Percentiles rank a stretch among this genome's conserved stretches.
Evolutionary conservation across 2,113 vertebrate genomes (phyloP).

Genomic region (Macrotus californicus): DNA sequence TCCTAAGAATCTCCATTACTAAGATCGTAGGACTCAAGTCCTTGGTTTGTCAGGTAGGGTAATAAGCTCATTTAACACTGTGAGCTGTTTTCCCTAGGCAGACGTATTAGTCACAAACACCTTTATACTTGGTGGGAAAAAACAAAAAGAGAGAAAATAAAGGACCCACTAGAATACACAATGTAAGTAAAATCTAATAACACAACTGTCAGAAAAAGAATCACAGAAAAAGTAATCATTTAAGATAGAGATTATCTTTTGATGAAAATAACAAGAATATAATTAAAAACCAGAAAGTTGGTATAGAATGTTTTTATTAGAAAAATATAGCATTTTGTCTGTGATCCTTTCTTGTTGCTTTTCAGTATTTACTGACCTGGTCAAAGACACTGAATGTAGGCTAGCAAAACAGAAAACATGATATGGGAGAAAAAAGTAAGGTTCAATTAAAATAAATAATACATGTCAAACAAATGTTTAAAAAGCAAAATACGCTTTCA

Average conservation of each 20-base stretch:
- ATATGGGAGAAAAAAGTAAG: constrained; percentile 91
- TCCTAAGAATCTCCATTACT: constrained; percentile 10
- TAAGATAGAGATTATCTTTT: constrained; percentile 56
- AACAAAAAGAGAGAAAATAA: constrained; percentile 74
- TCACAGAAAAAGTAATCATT: constrained; percentile 78
- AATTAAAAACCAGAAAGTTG: constrained; percentile 44
- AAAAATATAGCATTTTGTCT: constrained; percentile 80
- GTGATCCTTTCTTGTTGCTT: constrained; percentile 83
- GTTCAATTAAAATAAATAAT: constrained; percentile 79
- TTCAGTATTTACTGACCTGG: constrained; percentile 96
- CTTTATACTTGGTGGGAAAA: constrained; percentile 65
- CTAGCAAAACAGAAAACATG: constrained; percentile 98
- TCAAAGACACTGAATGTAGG: constrained; percentile 99
- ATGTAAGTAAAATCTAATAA: constrained; percentile 75
- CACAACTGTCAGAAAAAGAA: constrained; percentile 81
- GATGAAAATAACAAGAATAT: constrained; percentile 62
- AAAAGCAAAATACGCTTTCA: constrained; percentile 49
- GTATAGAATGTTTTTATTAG: constrained; percentile 60
- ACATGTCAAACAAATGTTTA: constrained; percentile 74
- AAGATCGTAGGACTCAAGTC: not conserved
- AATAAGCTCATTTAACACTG: constrained; percentile 20
- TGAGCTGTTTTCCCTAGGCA: not conserved
- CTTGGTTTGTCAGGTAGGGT: not conserved
- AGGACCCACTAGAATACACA: constrained; percentile 74
- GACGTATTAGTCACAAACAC: constrained; percentile 73